Base-by-base conservation (phyloP, 2,797 vertebrate species). In the Catharus ustulatus region DNA sequence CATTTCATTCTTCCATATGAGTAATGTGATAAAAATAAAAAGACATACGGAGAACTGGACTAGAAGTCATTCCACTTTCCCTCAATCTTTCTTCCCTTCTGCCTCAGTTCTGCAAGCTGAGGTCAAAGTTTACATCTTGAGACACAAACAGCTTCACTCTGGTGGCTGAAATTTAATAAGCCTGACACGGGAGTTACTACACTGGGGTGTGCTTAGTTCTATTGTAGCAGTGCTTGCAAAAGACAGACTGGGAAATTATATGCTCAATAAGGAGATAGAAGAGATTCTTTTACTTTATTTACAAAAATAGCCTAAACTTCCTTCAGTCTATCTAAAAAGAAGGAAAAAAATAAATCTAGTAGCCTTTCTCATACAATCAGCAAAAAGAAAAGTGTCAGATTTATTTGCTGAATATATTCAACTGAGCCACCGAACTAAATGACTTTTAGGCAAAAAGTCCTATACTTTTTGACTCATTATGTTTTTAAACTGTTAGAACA, bases 21-120 rank as follows among this genome's bases (percentile, higher is more conserved):
- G 68, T 83, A 88, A 93, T 23, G 49, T 36, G 22, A 58, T 90
- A 90, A 94, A 94, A 90, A 90, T 71, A 82, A 87, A 81, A 89
- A 43, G 14, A 79, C 36, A 55, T 92, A 71, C n/a, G 86, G 36
- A 69, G 72, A 92, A 87, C 20, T 3, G 16, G 63, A 87, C 72
- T 38, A 73, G 43, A 13, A 86, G 26, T 84, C 84, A 93, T 82
- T 86, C 46, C 29, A 71, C 59, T 95, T 88, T 77, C 43, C 77
- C 34, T 93, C 71, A 66, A 14, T 87, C 64, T 81, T 71, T 71
- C 34, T 68, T 87, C 24, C 30, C 9, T 71, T 59, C 63, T 49
- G 85, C 45, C 46, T 81, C 54, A 64, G 38, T 62, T 73, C 48
- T 88, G 52, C 49, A 68, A 80, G 75, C 11, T 3, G 1, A 90